Percentiles rank a stretch among this genome's conserved stretches.
Conservation (phyloP, 1,140 invertebrate genomes). For the Scaptodrosophila lebanonensis region DNA sequence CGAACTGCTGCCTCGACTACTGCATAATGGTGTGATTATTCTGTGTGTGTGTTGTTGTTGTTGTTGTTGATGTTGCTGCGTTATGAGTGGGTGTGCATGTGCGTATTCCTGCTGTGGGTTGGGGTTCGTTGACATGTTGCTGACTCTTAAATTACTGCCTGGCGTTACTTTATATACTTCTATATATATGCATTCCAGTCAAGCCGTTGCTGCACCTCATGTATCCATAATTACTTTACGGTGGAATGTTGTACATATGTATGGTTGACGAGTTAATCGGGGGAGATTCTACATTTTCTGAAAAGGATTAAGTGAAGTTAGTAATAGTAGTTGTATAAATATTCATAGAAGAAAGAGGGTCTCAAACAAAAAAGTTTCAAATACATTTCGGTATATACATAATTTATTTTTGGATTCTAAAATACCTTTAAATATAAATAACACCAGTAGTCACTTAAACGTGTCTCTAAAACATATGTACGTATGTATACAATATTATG, state of each 20-base stretch:
- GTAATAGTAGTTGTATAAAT: background rate
- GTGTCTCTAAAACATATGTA: no score
- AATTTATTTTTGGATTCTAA: slow-evolving; percentile 6
- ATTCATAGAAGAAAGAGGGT: no score
- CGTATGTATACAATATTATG: no score
- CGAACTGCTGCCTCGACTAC: slow-evolving; percentile 23
- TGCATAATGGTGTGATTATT: slow-evolving; percentile 12
- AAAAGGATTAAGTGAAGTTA: background rate
- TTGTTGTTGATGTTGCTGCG: background rate
- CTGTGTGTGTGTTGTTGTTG: slow-evolving; percentile 11
- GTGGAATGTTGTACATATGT: slow-evolving; percentile 30
- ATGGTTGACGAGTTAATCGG: no score
- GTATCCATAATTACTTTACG: slow-evolving; percentile 54
- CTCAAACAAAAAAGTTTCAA: no score
- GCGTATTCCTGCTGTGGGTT: slow-evolving; percentile 1
- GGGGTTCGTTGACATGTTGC: slow-evolving; percentile 39
- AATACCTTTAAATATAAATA: slow-evolving; percentile 18
- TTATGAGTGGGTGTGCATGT: no score
- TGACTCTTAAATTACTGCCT: slow-evolving; percentile 53
- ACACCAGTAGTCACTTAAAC: no score
- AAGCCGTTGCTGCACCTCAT: slow-evolving; percentile 35
- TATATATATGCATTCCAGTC: slow-evolving; percentile 29
- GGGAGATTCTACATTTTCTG: slow-evolving; percentile 20
- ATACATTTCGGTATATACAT: no score
- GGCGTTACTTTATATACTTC: slow-evolving; percentile 53